Percentiles rank a stretch among this genome's conserved stretches.
phyloP scores from a whole-genome alignment of 2,888 invertebrate genomes.

The Apocheima hispidaria region DNA sequence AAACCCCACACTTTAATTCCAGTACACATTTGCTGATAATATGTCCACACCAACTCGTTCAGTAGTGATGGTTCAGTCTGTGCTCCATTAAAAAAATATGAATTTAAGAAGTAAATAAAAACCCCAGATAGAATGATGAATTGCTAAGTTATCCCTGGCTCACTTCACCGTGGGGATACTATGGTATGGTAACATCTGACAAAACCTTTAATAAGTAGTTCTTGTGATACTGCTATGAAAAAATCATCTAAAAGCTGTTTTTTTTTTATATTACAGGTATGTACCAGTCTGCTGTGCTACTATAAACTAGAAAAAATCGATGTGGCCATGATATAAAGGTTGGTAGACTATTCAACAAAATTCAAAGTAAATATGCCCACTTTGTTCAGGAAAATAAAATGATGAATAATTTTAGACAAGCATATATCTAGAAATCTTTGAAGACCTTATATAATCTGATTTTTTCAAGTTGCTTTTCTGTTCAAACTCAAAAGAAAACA shows the following conservation, averaged over 20 bases:
- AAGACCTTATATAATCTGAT: conserved; percentile 38
- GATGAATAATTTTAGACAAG: conserved; percentile 46
- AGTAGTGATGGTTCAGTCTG: too few relatives aligned
- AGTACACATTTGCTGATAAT: too few relatives aligned
- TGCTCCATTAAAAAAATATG: too few relatives aligned
- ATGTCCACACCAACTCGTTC: too few relatives aligned
- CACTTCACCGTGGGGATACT: conserved; percentile 46
- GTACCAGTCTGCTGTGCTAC: background rate
- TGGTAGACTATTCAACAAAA: background rate
- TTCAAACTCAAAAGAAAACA: background rate
- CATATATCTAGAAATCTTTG: conserved; percentile 45
- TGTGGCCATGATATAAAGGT: background rate
- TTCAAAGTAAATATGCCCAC: background rate
- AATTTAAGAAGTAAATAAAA: too few relatives aligned
- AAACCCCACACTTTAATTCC: too few relatives aligned
- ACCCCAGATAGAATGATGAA: conserved; percentile 55
- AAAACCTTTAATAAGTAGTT: background rate
- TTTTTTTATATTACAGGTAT: conserved; percentile 7
- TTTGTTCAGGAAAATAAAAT: conserved; percentile 17
- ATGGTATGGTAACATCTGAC: conserved; percentile 54
- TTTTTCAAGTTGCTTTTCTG: background rate
- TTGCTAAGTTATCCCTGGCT: conserved; percentile 72
- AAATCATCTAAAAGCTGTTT: background rate
- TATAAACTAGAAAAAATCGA: background rate
- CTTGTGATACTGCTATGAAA: conserved; percentile 1